Base-by-base conservation (phyloP, 2,888 invertebrate species). In the Chouioia cunea region DNA sequence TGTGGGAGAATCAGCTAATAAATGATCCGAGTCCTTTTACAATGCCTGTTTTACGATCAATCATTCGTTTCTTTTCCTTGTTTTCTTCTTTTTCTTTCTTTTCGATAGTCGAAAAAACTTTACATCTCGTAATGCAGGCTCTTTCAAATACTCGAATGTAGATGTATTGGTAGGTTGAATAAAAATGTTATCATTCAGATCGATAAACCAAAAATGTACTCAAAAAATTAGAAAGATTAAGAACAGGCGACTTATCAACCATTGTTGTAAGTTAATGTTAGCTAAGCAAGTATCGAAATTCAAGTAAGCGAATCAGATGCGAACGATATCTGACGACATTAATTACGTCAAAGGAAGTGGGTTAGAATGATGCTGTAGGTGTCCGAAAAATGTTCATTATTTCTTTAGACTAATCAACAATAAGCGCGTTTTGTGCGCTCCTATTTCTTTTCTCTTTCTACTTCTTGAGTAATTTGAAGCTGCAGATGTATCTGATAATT, bases 1-100 rank as follows among this genome's bases (percentile, higher is more conserved):
- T 53, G 23, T 36, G 62, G 44, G 50, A 36, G 36, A 62, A 64
- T 58, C 58, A 47, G 6, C 23, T 70, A 52, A 70, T 57, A 65
- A 50, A 70, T 70, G 54, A 18, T 22, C 58, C 36, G 36, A 12
- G 36, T 44, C 27, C 50, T 46, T 47, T 27, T n/a, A 6, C 12
- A 44, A 22, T 23, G 57, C 8, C 44, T 57, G 10, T 47, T 54
- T 36, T 15, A 68, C 36, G 10, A 36, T 36, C 36, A 36, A 36
- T 22, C 18, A 22, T 52, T 52, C 52, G 18, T 22, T 52, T 52
- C 18, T 48, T 18, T 48, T 18, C 2, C 48, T 48, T 18, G 15
- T n/a, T 48, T n/a, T 15, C 10, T 48, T n/a, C 12, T 27, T 4
- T 27, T 27, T 10, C 36, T 36, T 36, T 36, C 36, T 36, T 36